A percentile compares a stretch with the other conserved stretches of the same genome.
phyloP scores from a whole-genome alignment of 2,797 vertebrate genomes.

The Coregonus ussuriensis region DNA sequence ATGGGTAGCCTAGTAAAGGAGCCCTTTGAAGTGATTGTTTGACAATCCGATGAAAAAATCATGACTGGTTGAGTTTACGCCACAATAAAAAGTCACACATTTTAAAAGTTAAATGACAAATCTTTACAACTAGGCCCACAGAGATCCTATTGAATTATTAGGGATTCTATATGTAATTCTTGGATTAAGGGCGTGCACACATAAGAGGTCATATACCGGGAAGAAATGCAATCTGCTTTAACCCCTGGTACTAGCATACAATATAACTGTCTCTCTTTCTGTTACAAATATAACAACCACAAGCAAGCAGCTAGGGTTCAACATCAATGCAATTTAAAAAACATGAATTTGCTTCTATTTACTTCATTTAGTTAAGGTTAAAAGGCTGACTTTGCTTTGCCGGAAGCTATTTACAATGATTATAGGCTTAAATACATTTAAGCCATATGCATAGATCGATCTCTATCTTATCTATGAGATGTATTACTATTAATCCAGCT shows the following conservation, averaged over 20 bases:
- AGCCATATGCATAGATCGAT: constrained; percentile 68
- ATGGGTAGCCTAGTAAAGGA: no score
- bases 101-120: no score
- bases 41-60: no score
- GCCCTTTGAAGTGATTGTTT: no score
- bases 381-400: constrained; percentile 74
- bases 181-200: no score
- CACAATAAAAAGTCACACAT: no score
- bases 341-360: constrained; percentile 72
- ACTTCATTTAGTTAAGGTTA: constrained; percentile 75
- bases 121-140: no score
- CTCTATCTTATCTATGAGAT: constrained; percentile 26
- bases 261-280: constrained; percentile 13
- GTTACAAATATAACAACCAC: constrained; percentile 50
- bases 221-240: no score
- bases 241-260: constrained; percentile 52
- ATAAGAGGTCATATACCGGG: no score
- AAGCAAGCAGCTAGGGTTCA: constrained; percentile 36
- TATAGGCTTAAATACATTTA: constrained; percentile 72
- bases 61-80: no score
- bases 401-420: constrained; percentile 77
- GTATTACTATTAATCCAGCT: constrained; percentile 48
- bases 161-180: no score
- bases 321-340: constrained; percentile 54
- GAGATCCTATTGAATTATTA: no score